These are phyloP conservation scores for Phylloscopus trochilus DNA, from an alignment of 2,113 vertebrate species.

Conservation along the genomic window DNA sequence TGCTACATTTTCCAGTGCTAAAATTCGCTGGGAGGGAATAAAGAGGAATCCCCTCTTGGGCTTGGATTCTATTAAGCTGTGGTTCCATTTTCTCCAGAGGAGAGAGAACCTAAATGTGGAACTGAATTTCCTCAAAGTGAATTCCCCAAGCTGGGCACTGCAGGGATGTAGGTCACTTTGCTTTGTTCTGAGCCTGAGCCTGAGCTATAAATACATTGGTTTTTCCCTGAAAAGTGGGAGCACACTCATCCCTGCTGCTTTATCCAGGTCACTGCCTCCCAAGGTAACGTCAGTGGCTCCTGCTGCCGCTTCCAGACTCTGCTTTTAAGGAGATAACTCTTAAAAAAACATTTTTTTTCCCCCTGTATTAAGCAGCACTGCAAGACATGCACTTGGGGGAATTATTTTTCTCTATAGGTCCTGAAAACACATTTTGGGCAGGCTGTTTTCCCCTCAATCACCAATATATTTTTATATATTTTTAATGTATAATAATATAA, in stretches of 20 bases:
- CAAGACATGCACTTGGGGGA: neutral
- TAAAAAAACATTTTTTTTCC: no score
- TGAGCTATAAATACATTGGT: neutral
- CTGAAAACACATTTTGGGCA: neutral
- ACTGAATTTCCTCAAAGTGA: neutral
- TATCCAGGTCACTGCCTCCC: neutral
- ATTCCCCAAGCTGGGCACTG: neutral
- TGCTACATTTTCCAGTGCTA: neutral
- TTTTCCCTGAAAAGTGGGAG: neutral
- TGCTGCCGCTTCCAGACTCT: neutral
- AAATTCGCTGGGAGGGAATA: neutral
- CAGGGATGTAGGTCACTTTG: conserved; percentile 38
- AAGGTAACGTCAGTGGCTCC: neutral
- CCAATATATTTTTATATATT: neutral
- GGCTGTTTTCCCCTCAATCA: neutral
- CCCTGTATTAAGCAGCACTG: neutral
- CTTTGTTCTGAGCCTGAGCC: neutral
- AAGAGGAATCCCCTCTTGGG: neutral
- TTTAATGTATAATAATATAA: no score
- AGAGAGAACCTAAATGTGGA: conserved; percentile 1
- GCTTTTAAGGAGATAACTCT: neutral
- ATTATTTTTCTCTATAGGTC: neutral
- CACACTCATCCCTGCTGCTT: neutral
- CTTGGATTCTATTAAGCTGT: neutral
- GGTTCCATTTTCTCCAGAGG: neutral